Evolutionary conservation across 2,113 vertebrate species (phyloP).

Genomic region (Halcyon malimbica): DNA sequence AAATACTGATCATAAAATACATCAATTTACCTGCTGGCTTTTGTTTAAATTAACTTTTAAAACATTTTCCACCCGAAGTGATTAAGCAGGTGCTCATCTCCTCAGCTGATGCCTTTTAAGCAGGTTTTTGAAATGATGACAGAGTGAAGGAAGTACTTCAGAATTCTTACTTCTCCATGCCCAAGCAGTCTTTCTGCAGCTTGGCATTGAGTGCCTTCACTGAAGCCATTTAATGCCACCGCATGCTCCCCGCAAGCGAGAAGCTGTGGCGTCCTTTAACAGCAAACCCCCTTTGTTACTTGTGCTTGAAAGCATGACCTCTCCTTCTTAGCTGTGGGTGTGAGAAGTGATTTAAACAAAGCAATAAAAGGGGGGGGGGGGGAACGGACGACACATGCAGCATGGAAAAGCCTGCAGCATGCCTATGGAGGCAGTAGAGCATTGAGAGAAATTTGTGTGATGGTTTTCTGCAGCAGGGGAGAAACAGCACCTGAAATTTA

Average conservation of each 20-base stretch:
- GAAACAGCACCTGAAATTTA: conserved; percentile 59
- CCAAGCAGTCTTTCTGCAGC: not conserved
- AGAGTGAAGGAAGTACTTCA: not conserved
- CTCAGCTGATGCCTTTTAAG: not conserved
- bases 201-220: not conserved
- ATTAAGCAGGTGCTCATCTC: not conserved
- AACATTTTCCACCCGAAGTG: not conserved
- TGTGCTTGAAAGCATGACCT: not conserved
- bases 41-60: not conserved
- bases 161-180: accelerated
- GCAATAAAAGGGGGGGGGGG: not conserved
- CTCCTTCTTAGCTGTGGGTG: not conserved
- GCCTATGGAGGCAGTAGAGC: not conserved
- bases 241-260: not conserved
- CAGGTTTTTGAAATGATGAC: not conserved
- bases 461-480: conserved; percentile 12
- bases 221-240: not conserved
- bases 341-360: not conserved
- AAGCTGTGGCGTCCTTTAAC: not conserved
- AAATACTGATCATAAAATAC: not conserved
- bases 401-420: not conserved
- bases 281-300: not conserved
- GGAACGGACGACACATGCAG: no score
- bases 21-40: not conserved
- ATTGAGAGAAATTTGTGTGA: conserved; percentile 33